These are phyloP conservation scores for Diacarnus erythraeanus DNA, from an alignment of 37 sponge, comb jelly and placozoan species.

Conservation along the genomic window DNA sequence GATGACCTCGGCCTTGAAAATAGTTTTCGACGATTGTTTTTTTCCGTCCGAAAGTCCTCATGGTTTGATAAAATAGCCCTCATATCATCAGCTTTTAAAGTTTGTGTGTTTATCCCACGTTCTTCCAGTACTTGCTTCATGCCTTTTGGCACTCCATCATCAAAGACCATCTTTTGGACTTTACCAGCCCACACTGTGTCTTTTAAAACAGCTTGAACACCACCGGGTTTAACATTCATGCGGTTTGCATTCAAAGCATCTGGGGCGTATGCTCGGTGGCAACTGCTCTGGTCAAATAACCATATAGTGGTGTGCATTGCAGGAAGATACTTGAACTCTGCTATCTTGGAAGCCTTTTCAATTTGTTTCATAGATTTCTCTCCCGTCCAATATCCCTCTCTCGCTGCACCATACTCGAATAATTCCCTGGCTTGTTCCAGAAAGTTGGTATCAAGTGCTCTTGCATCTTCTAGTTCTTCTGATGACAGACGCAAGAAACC, in stretches of 20 bases:
- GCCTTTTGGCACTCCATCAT: too few species aligned
- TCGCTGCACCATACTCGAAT: constrained; percentile 42
- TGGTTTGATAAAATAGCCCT: too few species aligned
- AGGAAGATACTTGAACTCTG: constrained; percentile 40
- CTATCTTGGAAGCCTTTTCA: constrained; percentile 16
- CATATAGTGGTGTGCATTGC: constrained; percentile 22
- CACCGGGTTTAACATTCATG: background rate
- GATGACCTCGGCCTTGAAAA: constrained; percentile 1
- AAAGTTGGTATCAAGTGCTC: background rate
- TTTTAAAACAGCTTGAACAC: background rate
- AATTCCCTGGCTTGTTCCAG: constrained; percentile 4
- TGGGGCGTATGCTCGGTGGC: background rate
- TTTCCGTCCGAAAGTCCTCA: constrained; percentile 35
- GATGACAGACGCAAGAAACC: constrained; percentile 21
- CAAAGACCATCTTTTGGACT: too few species aligned
- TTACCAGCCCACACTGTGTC: too few species aligned
- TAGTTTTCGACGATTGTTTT: background rate
- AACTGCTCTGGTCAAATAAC: constrained; percentile 52
- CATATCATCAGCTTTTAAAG: too few species aligned
- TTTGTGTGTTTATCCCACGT: too few species aligned
- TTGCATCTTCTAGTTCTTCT: background rate
- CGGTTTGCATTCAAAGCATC: background rate
- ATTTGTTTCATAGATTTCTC: constrained; percentile 34
- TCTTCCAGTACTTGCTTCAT: too few species aligned
- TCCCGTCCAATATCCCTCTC: constrained; percentile 34